These are phyloP conservation scores for Flexamia atlantica DNA, from an alignment of 2,888 invertebrate species.

Conservation along the genomic window DNA sequence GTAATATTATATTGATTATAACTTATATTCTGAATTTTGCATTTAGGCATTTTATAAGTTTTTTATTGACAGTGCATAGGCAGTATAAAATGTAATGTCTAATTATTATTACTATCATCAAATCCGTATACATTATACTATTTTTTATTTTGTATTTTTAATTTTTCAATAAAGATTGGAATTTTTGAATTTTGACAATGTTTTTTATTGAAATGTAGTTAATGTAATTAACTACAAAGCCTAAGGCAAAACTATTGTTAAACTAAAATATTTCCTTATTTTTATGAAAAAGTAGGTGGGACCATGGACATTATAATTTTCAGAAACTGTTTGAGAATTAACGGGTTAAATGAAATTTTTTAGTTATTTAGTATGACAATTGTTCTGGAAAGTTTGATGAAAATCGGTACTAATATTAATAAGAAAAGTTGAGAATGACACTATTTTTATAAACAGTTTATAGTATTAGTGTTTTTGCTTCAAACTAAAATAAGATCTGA, in stretches of 20 bases:
- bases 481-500: constrained; percentile 8
- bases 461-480: neutral
- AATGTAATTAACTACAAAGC: constrained; percentile 21
- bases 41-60: neutral
- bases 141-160: neutral
- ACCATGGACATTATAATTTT: neutral
- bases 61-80: neutral
- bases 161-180: neutral
- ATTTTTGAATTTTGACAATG: neutral
- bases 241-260: constrained; percentile 28
- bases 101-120: neutral
- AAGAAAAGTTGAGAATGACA: constrained; percentile 6
- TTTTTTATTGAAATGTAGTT: constrained; percentile 8
- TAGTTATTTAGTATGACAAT: neutral
- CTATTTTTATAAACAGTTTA: constrained; percentile 46
- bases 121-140: neutral
- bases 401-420: constrained; percentile 10
- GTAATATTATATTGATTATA: too few relatives aligned
- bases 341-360: neutral
- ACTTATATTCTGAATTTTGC: neutral
- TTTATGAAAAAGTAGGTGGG: constrained; percentile 26
- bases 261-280: constrained; percentile 13
- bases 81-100: neutral
- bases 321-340: neutral
- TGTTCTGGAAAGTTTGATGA: neutral